These are phyloP conservation scores for Mastacembelus armatus DNA, from an alignment of 2,797 vertebrate species.

Conservation along the genomic window DNA sequence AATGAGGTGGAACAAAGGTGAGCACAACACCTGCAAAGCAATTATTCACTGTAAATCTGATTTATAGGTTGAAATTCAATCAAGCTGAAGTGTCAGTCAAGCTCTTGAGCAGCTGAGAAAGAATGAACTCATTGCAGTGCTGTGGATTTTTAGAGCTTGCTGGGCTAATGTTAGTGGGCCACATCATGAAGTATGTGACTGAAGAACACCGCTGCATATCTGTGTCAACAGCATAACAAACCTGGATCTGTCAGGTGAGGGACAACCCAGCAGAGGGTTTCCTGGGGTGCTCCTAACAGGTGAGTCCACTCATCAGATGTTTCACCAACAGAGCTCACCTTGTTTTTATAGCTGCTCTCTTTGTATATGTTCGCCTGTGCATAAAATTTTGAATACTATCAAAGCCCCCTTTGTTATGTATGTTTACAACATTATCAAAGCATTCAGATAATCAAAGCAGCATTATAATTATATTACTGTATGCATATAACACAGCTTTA, in stretches of 20 bases:
- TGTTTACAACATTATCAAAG: constrained; percentile 67
- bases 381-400: constrained; percentile 62
- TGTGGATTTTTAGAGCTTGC: constrained; percentile 10
- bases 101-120: constrained; percentile 10
- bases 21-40: constrained; percentile 23
- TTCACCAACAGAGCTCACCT: constrained; percentile 27
- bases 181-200: constrained; percentile 24
- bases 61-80: constrained; percentile 29
- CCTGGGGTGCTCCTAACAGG: constrained; percentile 16
- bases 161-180: not conserved
- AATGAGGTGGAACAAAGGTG: constrained; percentile 32
- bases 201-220: constrained; percentile 21
- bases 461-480: constrained; percentile 50
- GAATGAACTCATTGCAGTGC: not conserved
- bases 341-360: constrained; percentile 40
- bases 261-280: constrained; percentile 3
- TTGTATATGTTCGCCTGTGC: constrained; percentile 48
- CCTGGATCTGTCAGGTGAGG: constrained; percentile 10
- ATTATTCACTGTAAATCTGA: constrained; percentile 29
- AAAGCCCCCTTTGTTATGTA: constrained; percentile 50
- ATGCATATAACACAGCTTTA: constrained; percentile 25
- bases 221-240: constrained; percentile 30
- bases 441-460: constrained; percentile 55
- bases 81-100: constrained; percentile 38
- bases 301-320: constrained; percentile 39